Evolutionary conservation across 2,113 vertebrate species (phyloP), one percentile per base, ranked within the genome.

Genomic region (Dasypus novemcinctus): DNA sequence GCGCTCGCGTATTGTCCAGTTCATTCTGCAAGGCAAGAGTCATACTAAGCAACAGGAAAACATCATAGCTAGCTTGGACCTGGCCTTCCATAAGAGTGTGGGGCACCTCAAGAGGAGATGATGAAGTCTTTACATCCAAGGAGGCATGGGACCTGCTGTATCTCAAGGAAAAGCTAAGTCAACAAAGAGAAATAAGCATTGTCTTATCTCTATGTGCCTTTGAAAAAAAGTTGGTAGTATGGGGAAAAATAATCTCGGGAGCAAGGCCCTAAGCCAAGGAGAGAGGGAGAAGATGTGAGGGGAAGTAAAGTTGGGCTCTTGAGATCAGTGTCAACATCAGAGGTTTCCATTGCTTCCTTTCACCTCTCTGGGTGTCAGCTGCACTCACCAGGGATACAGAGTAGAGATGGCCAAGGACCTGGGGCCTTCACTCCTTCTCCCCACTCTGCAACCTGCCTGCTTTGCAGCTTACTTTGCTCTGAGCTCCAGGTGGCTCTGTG

Each of bases 11-110:
- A 93, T 96, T 98, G 96, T 98, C 98, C 90, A 99, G 97, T 96
- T 99, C 99, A 98, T 99, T 99, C 99, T 99, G 97, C 91, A 98
- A 98, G 75, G 76, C 69, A 97, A 90, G 33, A 96, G 13, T 92
- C 66, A 97, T 36, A 97, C 75, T 27, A 4, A 18, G 0, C 52
- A 96, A 93, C 13, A 98, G 94, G 38, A 90, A 59, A 38, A 13
- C 18, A 71, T 90, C 57, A 61, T 1, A 71, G 20, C 29, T 18
- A 21, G 36, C 27, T 41, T 84, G 74, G 31, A 96, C 41, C 0
- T 0, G 7, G 57, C 43, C 49, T 84, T 13, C 9, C 69, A 17
- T 2, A 63, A 76, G 52, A 59, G 64, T 49, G 4, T 25, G n/a
- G 74, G 64, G 31, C 95, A 36, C 3, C 38, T 72, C 76, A 72